Evolutionary conservation across 2,888 invertebrate species (phyloP), one percentile per base, ranked within the genome.

Genomic region (Tetheella fluctuosa): DNA sequence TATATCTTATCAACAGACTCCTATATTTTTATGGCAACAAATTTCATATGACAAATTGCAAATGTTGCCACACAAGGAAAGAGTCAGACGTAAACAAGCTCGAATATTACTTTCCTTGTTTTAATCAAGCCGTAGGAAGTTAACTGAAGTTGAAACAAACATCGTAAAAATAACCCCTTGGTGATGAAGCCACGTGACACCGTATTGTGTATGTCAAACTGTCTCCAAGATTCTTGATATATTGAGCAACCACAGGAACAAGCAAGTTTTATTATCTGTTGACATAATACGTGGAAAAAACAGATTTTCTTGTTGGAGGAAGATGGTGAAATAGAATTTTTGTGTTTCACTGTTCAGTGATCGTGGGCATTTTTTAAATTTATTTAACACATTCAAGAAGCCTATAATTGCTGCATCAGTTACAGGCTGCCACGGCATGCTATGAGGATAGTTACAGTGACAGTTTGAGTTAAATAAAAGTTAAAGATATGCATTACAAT

Each of bases 141-240:
- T 71, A 68, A 73, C 73, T 67, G 59, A 80, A 79, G 72, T 80
- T 71, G 77, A 79, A 81, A 81, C 80, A 84, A 83, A 83, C 78
- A 81, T 83, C 81, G 76, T 83, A 83, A 82, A 82, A 83, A 77
- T 80, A 76, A 74, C 73, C 67, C 61, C 63, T 63, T 68, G 64
- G 67, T 70, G 68, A 69, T 67, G 66, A 70, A 63, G 67, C 64
- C 69, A 55, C 55, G 34, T 34, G 34, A 55, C 48, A 48, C 20
- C 48, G 48, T 34, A 55, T 55, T 55, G 34, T 34, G 59, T 67
- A 62, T 68, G 70, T 75, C 77, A 74, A 73, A 75, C 65, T 70
- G 71, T 68, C 72, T 64, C 63, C 66, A 60, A 67, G 66, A 68
- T 67, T 64, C 63, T 71, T 64, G 68, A 74, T 74, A 74, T 48